Conservation (phyloP, 2,888 invertebrate species). For the Drosophila fulvimacula region DNA sequence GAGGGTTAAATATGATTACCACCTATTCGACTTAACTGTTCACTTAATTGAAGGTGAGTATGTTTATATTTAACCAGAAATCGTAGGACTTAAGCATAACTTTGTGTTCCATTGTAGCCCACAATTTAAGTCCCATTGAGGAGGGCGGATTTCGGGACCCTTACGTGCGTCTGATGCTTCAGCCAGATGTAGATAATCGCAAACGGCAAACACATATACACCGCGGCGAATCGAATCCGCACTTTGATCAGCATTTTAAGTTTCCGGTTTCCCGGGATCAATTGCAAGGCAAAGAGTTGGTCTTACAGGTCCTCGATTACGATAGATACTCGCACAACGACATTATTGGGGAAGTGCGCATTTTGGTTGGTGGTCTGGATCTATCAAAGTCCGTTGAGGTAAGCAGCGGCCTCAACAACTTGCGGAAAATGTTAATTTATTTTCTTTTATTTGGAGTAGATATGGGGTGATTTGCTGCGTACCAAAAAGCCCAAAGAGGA, state of each 20-base stretch:
- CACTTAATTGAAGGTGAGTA: slow-evolving; percentile 93
- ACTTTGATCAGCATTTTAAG: slow-evolving; percentile 96
- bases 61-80: too few species aligned
- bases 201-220: slow-evolving; percentile 94
- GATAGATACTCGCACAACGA: slow-evolving; percentile 93
- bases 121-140: slow-evolving; percentile 93
- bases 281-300: slow-evolving; percentile 90
- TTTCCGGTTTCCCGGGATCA: slow-evolving; percentile 96
- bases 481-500: slow-evolving; percentile 93
- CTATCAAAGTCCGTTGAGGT: slow-evolving; percentile 86
- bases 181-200: slow-evolving; percentile 93
- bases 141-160: slow-evolving; percentile 96
- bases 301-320: slow-evolving; percentile 84
- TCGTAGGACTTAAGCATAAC: not conserved
- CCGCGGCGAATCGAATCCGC: slow-evolving; percentile 93
- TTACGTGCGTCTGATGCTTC: slow-evolving; percentile 91
- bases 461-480: slow-evolving; percentile 94
- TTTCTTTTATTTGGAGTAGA: slow-evolving; percentile 86
- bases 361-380: slow-evolving; percentile 91
- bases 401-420: not conserved
- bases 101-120: slow-evolving; percentile 86
- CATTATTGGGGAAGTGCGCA: slow-evolving; percentile 93
- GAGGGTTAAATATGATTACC: slow-evolving; percentile 94
- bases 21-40: slow-evolving; percentile 95
- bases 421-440: too few species aligned